phyloP scores from a whole-genome alignment of 2,113 vertebrate species.

The Pelmatolapia mariae region DNA sequence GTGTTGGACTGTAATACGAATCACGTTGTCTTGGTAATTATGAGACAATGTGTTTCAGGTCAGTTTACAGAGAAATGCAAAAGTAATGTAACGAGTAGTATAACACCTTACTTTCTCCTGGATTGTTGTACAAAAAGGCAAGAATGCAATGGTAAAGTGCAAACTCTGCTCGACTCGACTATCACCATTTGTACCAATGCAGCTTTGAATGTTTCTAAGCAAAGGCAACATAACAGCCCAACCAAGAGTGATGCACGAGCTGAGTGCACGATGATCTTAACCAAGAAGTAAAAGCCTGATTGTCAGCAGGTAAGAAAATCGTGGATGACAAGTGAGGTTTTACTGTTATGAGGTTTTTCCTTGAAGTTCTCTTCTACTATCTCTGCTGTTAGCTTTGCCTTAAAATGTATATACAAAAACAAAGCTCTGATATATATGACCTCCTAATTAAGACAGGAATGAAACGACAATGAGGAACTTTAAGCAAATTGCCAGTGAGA shows the following conservation, averaged over 20 bases:
- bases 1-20: background rate
- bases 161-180: fast-evolving
- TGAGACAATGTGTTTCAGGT: background rate
- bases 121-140: background rate
- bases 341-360: background rate
- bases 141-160: background rate
- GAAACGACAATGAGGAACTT: background rate
- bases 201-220: background rate
- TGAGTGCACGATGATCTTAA: background rate
- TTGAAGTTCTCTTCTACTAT: background rate
- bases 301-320: background rate
- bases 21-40: background rate
- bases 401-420: background rate
- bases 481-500: background rate
- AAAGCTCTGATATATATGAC: background rate
- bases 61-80: background rate
- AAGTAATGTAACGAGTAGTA: background rate
- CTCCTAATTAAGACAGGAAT: background rate
- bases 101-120: background rate
- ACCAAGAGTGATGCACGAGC: background rate
- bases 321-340: background rate
- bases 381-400: background rate
- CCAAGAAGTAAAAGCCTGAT: background rate
- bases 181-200: background rate
- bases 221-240: background rate